These are phyloP conservation scores for Hartigia nigra DNA, from an alignment of 2,888 invertebrate genomes.

Conservation along the genomic window DNA sequence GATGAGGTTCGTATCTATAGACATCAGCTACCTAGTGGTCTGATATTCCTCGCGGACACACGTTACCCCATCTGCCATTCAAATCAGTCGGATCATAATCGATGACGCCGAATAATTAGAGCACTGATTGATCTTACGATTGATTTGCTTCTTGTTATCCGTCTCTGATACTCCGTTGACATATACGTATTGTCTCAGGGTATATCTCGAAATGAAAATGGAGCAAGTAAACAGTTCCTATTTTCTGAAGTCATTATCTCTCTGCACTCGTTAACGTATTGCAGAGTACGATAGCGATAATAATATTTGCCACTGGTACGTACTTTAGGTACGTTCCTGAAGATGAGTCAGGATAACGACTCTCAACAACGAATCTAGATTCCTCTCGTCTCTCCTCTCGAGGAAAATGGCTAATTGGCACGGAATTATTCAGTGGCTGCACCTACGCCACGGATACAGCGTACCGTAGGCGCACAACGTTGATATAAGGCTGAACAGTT, in stretches of 20 bases:
- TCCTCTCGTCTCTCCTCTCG: neutral
- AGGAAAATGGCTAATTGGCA: neutral
- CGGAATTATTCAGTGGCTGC: conserved; percentile 2
- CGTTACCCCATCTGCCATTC: conserved; percentile 1
- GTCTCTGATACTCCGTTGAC: neutral
- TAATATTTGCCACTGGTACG: neutral
- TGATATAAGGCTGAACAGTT: neutral
- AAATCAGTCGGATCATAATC: neutral
- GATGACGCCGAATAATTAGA: conserved; percentile 1
- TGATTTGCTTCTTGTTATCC: neutral
- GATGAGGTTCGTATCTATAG: neutral
- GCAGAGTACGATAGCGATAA: neutral
- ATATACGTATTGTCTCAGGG: neutral
- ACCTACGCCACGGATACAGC: neutral
- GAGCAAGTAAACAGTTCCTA: neutral
- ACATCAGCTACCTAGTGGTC: neutral
- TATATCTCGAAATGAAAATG: neutral
- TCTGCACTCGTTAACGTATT: neutral
- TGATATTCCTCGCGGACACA: conserved; percentile 1
- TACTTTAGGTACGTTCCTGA: neutral
- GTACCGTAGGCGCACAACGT: neutral
- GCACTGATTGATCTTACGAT: neutral
- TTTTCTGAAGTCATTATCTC: neutral
- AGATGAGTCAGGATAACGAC: neutral
- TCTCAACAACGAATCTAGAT: neutral